Conservation (phyloP, 2,888 invertebrate species). For the Polydrusus tereticollis region DNA sequence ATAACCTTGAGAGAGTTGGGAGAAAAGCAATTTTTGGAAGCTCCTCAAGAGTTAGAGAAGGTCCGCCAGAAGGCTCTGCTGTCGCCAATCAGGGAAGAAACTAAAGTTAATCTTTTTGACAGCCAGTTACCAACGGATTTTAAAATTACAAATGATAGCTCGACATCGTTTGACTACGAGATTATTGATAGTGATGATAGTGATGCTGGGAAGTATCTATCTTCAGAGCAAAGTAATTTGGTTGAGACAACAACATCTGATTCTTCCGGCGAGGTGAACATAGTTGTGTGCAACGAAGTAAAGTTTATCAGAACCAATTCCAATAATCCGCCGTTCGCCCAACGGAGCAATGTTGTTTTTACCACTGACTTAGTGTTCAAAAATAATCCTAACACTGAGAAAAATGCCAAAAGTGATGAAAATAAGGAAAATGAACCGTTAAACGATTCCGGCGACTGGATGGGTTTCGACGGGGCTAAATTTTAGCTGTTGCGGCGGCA, state of each 20-base stretch:
- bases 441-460: slow-evolving; percentile 62
- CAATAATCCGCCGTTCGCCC: slow-evolving; percentile 50
- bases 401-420: slow-evolving; percentile 41
- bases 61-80: slow-evolving; percentile 40
- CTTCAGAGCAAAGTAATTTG: not conserved
- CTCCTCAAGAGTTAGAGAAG: not conserved
- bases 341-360: slow-evolving; percentile 53
- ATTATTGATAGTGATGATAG: slow-evolving; percentile 40
- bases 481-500: slow-evolving; percentile 59
- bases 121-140: slow-evolving; percentile 28
- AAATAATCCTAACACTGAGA: slow-evolving; percentile 28
- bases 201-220: slow-evolving; percentile 45
- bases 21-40: no score
- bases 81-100: slow-evolving; percentile 62
- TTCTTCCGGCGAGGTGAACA: slow-evolving; percentile 52
- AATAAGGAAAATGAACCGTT: slow-evolving; percentile 54
- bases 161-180: slow-evolving; percentile 16
- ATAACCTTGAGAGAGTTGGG: not conserved
- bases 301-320: slow-evolving; percentile 57
- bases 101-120: slow-evolving; percentile 55
- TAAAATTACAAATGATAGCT: slow-evolving; percentile 24
- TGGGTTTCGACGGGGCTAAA: slow-evolving; percentile 64
- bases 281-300: slow-evolving; percentile 57
- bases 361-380: slow-evolving; percentile 55
- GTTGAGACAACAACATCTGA: not conserved